Evolutionary conservation across 2,113 vertebrate species (phyloP).

Genomic region (Psilopsiagon aymara): DNA sequence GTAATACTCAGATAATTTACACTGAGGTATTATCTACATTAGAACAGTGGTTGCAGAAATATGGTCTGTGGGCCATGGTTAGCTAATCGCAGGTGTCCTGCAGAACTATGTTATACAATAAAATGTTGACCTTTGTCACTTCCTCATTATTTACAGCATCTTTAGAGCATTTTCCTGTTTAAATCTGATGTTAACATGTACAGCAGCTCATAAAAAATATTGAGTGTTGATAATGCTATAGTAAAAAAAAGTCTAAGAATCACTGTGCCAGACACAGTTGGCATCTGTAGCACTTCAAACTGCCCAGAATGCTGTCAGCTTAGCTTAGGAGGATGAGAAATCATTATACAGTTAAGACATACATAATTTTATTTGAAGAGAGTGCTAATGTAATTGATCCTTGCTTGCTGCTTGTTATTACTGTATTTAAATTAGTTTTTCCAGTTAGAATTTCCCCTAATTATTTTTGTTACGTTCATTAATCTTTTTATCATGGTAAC

Average conservation of each 20-base stretch:
- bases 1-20: background rate
- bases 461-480: background rate
- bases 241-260: background rate
- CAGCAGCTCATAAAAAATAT: background rate
- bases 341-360: background rate
- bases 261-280: background rate
- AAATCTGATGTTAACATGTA: background rate
- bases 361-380: slow-evolving; percentile 15
- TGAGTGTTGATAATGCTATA: background rate
- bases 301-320: slow-evolving; percentile 4
- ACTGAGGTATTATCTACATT: background rate
- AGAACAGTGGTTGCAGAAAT: background rate
- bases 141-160: background rate
- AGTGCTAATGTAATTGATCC: slow-evolving; percentile 3
- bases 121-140: background rate
- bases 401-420: background rate
- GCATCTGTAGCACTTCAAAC: background rate
- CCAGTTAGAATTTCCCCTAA: background rate
- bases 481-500: background rate
- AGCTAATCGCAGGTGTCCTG: background rate
- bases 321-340: background rate
- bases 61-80: background rate
- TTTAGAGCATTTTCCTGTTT: background rate
- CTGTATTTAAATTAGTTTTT: background rate
- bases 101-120: background rate